Evolutionary conservation across 2,797 vertebrate species (phyloP), one percentile per base, ranked within the genome.

Genomic region (Cygnus olor): DNA sequence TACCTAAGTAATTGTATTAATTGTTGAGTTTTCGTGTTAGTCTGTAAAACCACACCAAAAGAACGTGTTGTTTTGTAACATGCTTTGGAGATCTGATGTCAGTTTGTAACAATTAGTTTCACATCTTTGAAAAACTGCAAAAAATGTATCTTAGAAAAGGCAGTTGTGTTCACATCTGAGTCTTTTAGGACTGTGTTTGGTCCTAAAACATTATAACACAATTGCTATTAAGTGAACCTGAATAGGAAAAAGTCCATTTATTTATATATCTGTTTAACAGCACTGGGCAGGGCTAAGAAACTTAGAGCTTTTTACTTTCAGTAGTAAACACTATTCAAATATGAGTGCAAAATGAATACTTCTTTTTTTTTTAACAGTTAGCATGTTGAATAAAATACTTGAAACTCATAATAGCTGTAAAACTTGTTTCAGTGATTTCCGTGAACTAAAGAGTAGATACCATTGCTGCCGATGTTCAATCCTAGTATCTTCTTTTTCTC

Each of bases 11-110:
- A n/a, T 6, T 7, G 10, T 34, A 53, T 8, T 42, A 70, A 12
- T 53, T 66, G 38, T 9, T 54, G 15, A 63, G 14, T 38, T 90
- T 73, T 22, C 17, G 4, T 36, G 49, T 66, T 57, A 53, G 8
- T 18, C 38, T 70, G 53, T 40, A 66, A 71, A 76, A 76, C 15
- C 34, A 64, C 18, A 57, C 24, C 13, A 42, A 36, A 91, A 57
- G n/a, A 63, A 18, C 3, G 10, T 1, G 0, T 30, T 54, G 53
- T 53, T 53, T 28, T 9, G 14, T 17, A 54, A 18, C 36, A 54
- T 30, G 27, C 53, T 54, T 17, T 38, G 12, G 14, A 91, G 36
- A 70, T 45, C 17, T 47, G 70, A 32, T 12, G 44, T 11, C 32
- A 51, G 14, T 32, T 82, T 79, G 20, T 7, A 82, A 12, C 57